Evolutionary conservation across 2,797 vertebrate species (phyloP).

Genomic region (Cebuella pygmaea): DNA sequence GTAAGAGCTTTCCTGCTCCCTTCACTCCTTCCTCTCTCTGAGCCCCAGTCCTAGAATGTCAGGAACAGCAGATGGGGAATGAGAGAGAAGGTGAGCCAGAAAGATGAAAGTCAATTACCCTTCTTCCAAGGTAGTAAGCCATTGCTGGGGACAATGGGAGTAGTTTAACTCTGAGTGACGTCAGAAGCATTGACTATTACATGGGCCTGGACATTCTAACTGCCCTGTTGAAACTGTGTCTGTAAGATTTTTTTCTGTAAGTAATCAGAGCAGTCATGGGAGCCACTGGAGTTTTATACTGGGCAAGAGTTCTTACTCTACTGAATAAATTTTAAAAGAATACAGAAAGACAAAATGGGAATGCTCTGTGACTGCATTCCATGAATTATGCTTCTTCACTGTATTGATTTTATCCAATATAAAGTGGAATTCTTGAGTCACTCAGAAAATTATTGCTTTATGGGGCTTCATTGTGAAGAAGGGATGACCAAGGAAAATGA

Average conservation of each 20-base stretch:
- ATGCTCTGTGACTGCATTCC: not conserved
- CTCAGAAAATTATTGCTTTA: not conserved
- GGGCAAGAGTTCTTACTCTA: not conserved
- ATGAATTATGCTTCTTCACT: not conserved
- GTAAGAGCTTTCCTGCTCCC: not conserved
- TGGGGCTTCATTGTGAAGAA: not conserved
- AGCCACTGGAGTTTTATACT: not conserved
- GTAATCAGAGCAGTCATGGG: slow-evolving; percentile 2
- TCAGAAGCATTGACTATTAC: not conserved
- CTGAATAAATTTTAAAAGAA: not conserved
- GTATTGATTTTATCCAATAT: not conserved
- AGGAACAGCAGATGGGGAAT: not conserved
- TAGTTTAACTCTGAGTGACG: not conserved
- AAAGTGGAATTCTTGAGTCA: not conserved
- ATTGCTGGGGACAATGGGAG: not conserved
- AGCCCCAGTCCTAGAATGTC: not conserved
- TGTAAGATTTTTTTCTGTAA: not conserved
- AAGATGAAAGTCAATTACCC: not conserved
- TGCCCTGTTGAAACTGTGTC: not conserved
- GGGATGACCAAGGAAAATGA: not conserved
- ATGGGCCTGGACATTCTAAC: not conserved
- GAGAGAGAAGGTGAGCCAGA: not conserved
- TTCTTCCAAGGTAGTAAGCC: not conserved
- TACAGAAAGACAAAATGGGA: slow-evolving; percentile 11
- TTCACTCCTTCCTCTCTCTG: not conserved